Evolutionary conservation across 2,888 invertebrate genomes (phyloP), one percentile per base, ranked within the genome.

Genomic region (Macroteleia sp.): DNA sequence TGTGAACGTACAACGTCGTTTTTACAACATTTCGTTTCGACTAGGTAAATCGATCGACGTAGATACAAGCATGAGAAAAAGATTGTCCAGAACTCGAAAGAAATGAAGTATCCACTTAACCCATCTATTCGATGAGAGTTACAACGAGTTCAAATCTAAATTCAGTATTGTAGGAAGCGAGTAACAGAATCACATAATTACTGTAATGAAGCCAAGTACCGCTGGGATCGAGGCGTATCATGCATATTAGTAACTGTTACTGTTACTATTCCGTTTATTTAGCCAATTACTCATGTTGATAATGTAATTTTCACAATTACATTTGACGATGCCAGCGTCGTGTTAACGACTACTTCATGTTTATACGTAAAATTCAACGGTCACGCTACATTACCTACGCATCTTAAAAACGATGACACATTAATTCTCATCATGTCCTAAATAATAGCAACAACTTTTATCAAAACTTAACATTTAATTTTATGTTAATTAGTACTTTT

Each of bases 241-340:
- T 52, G 32, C 32, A 50, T 52, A 59, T 70, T 70, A 70, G 41
- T 70, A 59, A 70, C 70, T 70, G 70, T 70, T 70, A 59, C 70
- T 70, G 59, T 61, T 69, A 56, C 56, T 46, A 67, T 67, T 59
- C 59, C 69, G 69, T 59, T 70, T 70, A 59, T 70, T 70, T 70
- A 70, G 59, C 59, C 59, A 70, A 36, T 70, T 59, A 59, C 69
- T 59, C 50, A 30, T 34, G 50, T 42, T 59, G 69, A 59, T 70
- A 70, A 70, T 52, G 69, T 42, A 59, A 70, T 70, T 70, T 59
- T 70, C 69, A 50, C 59, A 50, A 70, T 59, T 59, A 50, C 52
- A 70, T 52, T 59, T 42, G 57, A 48, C 44, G 41, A 54, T 42
- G 25, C 42, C 34, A 22, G 34, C 56, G 44, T 57, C 30, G 50